Conservation (phyloP, 2,888 invertebrate genomes). For the Euclidia mi region DNA sequence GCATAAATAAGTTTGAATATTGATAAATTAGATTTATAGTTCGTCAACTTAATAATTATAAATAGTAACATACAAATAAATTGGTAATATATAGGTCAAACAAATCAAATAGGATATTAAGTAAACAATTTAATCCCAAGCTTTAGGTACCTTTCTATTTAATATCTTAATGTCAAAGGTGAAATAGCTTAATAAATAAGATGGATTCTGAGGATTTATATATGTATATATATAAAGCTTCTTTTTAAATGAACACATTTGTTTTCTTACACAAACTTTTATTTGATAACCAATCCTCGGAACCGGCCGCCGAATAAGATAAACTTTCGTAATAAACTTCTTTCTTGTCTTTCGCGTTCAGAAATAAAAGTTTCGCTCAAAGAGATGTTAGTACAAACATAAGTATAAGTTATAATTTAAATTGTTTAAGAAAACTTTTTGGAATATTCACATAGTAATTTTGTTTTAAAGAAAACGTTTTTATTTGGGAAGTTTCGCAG, state of each 20-base stretch:
- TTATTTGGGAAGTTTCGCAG: too few species aligned
- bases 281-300: conserved; percentile 59
- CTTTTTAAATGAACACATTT: conserved; percentile 43
- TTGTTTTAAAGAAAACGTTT: too few species aligned
- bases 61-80: too few species aligned
- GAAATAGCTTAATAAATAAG: conserved; percentile 42
- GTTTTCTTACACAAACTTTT: conserved; percentile 56
- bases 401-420: conserved; percentile 46
- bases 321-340: conserved; percentile 64
- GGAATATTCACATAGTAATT: conserved; percentile 34
- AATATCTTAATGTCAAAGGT: conserved; percentile 35
- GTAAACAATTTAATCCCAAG: neutral
- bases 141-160: conserved; percentile 19
- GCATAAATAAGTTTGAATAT: too few species aligned
- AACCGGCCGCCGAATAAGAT: conserved; percentile 51
- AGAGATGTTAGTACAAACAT: conserved; percentile 40
- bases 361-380: conserved; percentile 46
- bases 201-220: conserved; percentile 15
- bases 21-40: too few species aligned
- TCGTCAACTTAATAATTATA: too few species aligned
- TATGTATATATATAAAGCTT: conserved; percentile 14
- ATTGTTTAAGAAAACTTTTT: conserved; percentile 36
- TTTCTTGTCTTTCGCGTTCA: conserved; percentile 49
- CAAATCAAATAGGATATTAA: too few species aligned
- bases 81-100: too few species aligned